phyloP scores from a whole-genome alignment of 2,888 invertebrate genomes.

The Laspeyria flexula region DNA sequence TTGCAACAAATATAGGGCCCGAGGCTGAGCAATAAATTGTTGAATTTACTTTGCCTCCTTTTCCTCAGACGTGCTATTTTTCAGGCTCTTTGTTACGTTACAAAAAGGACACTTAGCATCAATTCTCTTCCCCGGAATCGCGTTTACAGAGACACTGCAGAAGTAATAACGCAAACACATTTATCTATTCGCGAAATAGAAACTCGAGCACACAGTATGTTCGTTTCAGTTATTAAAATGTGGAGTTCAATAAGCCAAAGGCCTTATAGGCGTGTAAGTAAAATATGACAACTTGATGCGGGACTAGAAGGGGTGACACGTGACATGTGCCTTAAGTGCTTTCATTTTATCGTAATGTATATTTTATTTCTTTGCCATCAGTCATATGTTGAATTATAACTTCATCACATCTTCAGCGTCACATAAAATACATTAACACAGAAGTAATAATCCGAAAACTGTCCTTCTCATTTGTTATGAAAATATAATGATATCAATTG shows the following conservation, averaged over 20 bases:
- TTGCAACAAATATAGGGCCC: constrained; percentile 82
- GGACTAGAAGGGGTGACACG: constrained; percentile 48
- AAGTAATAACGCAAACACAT: constrained; percentile 25
- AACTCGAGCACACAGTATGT: not conserved
- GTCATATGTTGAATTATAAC: constrained; percentile 26
- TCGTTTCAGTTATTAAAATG: constrained; percentile 7
- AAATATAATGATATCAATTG: not conserved
- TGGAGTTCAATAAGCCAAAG: constrained; percentile 12
- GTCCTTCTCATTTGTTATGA: not conserved
- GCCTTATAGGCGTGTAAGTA: constrained; percentile 16
- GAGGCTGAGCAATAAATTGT: constrained; percentile 77
- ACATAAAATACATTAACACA: constrained; percentile 13
- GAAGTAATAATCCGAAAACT: constrained; percentile 2
- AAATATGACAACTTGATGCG: constrained; percentile 32
- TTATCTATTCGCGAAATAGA: constrained; percentile 5
- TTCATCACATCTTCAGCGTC: constrained; percentile 18
- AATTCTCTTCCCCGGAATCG: constrained; percentile 63
- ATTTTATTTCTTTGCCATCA: constrained; percentile 41
- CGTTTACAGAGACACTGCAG: constrained; percentile 42
- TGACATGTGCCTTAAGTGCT: constrained; percentile 53
- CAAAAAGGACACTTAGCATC: constrained; percentile 72
- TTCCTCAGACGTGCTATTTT: constrained; percentile 77
- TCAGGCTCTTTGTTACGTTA: constrained; percentile 76
- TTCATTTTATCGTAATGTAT: constrained; percentile 48
- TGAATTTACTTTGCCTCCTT: constrained; percentile 77